Evolutionary conservation across 2,888 invertebrate species (phyloP).

Genomic region (Pecten maximus): DNA sequence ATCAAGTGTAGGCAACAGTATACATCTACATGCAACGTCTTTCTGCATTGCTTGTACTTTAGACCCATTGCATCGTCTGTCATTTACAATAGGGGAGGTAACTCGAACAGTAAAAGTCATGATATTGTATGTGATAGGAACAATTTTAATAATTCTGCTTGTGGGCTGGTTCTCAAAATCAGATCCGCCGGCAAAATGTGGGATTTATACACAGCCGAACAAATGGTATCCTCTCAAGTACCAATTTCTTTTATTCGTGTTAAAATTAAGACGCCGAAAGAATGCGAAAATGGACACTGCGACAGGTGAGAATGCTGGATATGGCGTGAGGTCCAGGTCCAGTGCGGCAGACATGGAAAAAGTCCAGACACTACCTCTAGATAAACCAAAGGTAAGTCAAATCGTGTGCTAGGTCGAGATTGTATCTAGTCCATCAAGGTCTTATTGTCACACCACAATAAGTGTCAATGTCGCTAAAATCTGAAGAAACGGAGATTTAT

Average conservation of each 20-base stretch:
- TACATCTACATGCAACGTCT: neutral
- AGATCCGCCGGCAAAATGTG: slow-evolving; percentile 84
- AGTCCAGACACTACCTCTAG: slow-evolving; percentile 85
- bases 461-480: too few species aligned
- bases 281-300: slow-evolving; percentile 80
- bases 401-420: too few species aligned
- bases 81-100: neutral
- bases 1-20: neutral
- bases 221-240: slow-evolving; percentile 88
- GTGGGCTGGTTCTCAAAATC: slow-evolving; percentile 52
- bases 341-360: slow-evolving; percentile 85
- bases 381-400: slow-evolving; percentile 81
- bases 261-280: slow-evolving; percentile 84
- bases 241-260: slow-evolving; percentile 84
- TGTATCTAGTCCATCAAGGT: too few species aligned
- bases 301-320: slow-evolving; percentile 77
- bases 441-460: too few species aligned
- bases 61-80: neutral
- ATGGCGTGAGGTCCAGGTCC: slow-evolving; percentile 84
- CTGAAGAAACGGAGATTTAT: too few species aligned
- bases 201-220: slow-evolving; percentile 86
- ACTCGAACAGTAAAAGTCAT: neutral
- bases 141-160: slow-evolving; percentile 47
- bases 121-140: slow-evolving; percentile 44
- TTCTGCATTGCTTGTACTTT: neutral